phyloP scores from a whole-genome alignment of 2,797 vertebrate genomes.

The Alosa sapidissima region DNA sequence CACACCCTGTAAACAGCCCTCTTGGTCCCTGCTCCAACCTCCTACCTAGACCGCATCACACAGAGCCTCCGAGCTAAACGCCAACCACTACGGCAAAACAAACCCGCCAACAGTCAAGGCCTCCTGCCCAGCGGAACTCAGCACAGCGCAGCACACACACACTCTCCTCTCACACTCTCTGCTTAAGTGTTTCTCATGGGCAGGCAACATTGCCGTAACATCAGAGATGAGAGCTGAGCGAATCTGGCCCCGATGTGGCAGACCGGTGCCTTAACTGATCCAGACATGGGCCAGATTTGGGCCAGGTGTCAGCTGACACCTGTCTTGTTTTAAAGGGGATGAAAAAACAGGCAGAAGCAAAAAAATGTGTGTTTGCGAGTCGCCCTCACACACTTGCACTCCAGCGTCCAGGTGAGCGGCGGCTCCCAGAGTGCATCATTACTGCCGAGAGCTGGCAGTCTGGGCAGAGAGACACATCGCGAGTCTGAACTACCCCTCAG shows the following conservation, averaged over 20 bases:
- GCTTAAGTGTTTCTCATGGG: neutral
- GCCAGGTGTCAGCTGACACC: neutral
- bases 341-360: neutral
- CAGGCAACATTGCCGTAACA: neutral
- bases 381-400: neutral
- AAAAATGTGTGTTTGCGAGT: neutral
- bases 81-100: neutral
- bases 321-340: neutral
- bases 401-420: neutral
- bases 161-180: neutral
- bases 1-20: conserved; percentile 26
- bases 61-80: neutral
- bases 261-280: neutral
- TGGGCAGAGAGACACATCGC: neutral
- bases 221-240: neutral
- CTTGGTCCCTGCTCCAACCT: conserved; percentile 19
- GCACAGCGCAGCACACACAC: neutral
- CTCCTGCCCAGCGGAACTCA: neutral
- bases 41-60: neutral
- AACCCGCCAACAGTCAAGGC: neutral
- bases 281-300: too few relatives aligned
- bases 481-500: neutral
- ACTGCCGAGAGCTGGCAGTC: neutral
- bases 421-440: neutral
- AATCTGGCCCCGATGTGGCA: neutral